A percentile compares a stretch with the other conserved stretches of the same genome.
phyloP scores from a whole-genome alignment of 2,888 invertebrate species.

The Helicoverpa assulta region DNA sequence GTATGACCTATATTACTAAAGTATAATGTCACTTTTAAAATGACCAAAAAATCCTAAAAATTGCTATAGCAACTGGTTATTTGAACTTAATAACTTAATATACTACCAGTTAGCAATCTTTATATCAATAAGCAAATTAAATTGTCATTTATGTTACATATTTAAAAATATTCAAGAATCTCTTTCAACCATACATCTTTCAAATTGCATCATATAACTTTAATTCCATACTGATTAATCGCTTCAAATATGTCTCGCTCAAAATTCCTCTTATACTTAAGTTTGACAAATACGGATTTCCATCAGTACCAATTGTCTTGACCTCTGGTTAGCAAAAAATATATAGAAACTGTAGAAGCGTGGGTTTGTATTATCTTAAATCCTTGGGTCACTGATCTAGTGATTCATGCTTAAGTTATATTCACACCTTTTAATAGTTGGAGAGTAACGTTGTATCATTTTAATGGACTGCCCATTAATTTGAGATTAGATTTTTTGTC shows the following conservation, averaged over 20 bases:
- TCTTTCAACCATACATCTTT: neutral
- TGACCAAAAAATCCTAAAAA: too few relatives aligned
- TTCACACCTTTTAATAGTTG: conserved; percentile 47
- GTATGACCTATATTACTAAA: too few relatives aligned
- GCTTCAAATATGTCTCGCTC: neutral
- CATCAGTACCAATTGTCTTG: conserved; percentile 40
- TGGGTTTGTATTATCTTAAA: conserved; percentile 50
- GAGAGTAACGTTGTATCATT: conserved; percentile 32
- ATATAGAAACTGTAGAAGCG: conserved; percentile 40
- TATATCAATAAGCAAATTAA: too few relatives aligned
- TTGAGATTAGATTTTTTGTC: neutral
- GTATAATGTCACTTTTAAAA: too few relatives aligned
- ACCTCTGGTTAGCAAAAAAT: conserved; percentile 32
- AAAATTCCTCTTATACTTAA: neutral
- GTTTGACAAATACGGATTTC: conserved; percentile 7
- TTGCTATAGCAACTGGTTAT: too few relatives aligned
- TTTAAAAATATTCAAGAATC: too few relatives aligned
- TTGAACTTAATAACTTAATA: too few relatives aligned
- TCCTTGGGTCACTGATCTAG: conserved; percentile 58
- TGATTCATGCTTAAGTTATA: conserved; percentile 52
- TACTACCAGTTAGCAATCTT: too few relatives aligned
- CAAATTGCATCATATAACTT: neutral
- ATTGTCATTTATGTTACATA: too few relatives aligned
- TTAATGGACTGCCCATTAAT: conserved; percentile 25
- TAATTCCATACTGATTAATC: neutral